phyloP scores from a whole-genome alignment of 2,888 invertebrate species.

The Flexamia atlantica region DNA sequence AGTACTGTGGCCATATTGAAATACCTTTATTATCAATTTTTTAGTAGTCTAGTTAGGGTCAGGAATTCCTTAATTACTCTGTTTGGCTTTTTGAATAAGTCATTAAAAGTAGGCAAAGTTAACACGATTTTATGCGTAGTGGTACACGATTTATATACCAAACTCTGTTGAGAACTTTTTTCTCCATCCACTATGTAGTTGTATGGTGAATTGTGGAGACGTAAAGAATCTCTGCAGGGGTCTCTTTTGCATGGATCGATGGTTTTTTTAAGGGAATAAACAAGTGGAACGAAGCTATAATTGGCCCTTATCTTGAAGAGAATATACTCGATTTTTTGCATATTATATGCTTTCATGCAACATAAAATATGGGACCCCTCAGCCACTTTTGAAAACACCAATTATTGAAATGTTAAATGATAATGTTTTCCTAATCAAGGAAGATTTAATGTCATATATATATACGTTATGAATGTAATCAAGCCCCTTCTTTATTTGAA shows the following conservation, averaged over 20 bases:
- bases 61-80: not conserved
- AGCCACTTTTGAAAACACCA: not conserved
- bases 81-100: not conserved
- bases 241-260: slow-evolving; percentile 32
- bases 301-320: slow-evolving; percentile 34
- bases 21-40: not conserved
- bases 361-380: slow-evolving; percentile 34
- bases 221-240: slow-evolving; percentile 34
- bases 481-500: not conserved
- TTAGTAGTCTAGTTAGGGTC: not conserved
- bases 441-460: too few relatives aligned
- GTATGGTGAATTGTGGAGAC: slow-evolving; percentile 10
- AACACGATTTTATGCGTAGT: slow-evolving; percentile 7
- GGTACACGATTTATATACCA: too few relatives aligned
- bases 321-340: slow-evolving; percentile 36
- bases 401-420: slow-evolving; percentile 41
- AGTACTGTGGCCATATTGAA: not conserved
- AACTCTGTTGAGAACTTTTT: slow-evolving; percentile 54
- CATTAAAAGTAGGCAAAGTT: slow-evolving; percentile 2
- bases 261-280: not conserved
- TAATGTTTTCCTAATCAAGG: slow-evolving; percentile 24
- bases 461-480: not conserved
- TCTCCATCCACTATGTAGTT: slow-evolving; percentile 11
- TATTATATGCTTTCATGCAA: not conserved
- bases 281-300: slow-evolving; percentile 47